These are phyloP conservation scores for Oscheius sp. DNA, from an alignment of 1,140 invertebrate genomes.

Conservation along the genomic window DNA sequence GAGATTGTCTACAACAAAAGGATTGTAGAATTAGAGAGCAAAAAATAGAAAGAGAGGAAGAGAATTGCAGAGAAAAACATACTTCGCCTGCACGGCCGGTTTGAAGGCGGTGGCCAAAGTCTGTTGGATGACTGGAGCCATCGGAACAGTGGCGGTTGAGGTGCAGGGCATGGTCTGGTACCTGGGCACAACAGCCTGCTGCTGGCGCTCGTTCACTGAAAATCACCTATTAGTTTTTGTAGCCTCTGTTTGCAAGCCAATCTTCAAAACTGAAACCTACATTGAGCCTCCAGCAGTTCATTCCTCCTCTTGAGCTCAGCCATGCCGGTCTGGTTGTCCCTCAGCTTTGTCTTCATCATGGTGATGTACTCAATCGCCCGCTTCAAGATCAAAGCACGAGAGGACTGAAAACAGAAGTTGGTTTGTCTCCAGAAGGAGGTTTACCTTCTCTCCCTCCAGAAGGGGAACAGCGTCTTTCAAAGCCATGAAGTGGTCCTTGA, in stretches of 20 bases:
- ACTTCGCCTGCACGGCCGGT: too few species aligned
- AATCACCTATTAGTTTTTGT: background rate
- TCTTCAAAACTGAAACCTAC: background rate
- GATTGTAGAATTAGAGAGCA: background rate
- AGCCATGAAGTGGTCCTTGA: slow-evolving; percentile 36
- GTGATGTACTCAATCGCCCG: slow-evolving; percentile 50
- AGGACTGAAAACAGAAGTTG: slow-evolving; percentile 40
- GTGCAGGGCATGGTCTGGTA: slow-evolving; percentile 3
- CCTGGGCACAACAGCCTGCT: background rate
- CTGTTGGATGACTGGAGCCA: too few species aligned
- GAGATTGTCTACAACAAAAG: background rate
- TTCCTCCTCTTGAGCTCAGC: slow-evolving; percentile 46
- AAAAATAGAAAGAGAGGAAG: too few species aligned
- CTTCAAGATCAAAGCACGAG: slow-evolving; percentile 49
- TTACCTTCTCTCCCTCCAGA: slow-evolving; percentile 40
- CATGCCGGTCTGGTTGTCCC: slow-evolving; percentile 36
- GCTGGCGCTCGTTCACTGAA: slow-evolving; percentile 15
- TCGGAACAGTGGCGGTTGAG: background rate
- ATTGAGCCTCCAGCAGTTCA: slow-evolving; percentile 32
- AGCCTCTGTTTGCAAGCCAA: background rate
- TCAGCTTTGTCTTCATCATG: slow-evolving; percentile 39
- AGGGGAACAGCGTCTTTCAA: slow-evolving; percentile 36
- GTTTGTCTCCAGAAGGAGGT: background rate
- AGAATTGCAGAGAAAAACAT: background rate
- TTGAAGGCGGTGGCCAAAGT: too few species aligned